phyloP scores from a whole-genome alignment of 92 coral and sea anemone genomes.

The Palythoa grandis region DNA sequence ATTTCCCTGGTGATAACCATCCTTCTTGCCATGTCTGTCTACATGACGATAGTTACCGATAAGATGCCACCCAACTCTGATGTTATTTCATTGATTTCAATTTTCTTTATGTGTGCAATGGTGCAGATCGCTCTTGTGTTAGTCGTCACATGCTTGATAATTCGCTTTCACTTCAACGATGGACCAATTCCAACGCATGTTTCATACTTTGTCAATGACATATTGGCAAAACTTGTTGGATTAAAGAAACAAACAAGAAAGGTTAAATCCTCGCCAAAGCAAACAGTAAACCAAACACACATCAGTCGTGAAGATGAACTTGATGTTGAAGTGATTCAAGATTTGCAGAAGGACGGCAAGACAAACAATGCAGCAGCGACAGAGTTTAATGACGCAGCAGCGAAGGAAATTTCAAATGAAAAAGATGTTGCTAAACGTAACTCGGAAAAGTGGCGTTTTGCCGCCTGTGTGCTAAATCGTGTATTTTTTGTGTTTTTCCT shows the following conservation, averaged over 20 bases:
- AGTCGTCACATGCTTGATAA: conserved; percentile 25
- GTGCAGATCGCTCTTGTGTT: conserved; percentile 36
- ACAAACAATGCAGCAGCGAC: background rate
- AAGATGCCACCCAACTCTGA: no score
- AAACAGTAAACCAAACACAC: background rate
- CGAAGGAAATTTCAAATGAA: background rate
- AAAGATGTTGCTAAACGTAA: background rate
- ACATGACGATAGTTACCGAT: no score
- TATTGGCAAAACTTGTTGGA: background rate
- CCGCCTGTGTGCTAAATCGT: conserved; percentile 2
- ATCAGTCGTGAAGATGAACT: background rate
- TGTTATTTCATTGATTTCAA: background rate
- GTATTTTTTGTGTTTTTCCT: background rate
- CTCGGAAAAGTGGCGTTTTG: background rate
- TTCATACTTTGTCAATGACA: background rate
- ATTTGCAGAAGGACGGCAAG: background rate
- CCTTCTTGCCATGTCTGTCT: background rate
- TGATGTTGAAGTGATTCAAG: background rate
- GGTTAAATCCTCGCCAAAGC: no score
- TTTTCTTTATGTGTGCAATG: conserved; percentile 25
- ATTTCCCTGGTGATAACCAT: conserved; percentile 46
- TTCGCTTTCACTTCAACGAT: background rate
- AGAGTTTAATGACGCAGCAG: background rate
- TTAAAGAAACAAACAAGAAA: background rate
- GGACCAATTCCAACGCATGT: conserved; percentile 17